Conservation (phyloP, 2,113 vertebrate species). For the Podiceps cristatus region DNA sequence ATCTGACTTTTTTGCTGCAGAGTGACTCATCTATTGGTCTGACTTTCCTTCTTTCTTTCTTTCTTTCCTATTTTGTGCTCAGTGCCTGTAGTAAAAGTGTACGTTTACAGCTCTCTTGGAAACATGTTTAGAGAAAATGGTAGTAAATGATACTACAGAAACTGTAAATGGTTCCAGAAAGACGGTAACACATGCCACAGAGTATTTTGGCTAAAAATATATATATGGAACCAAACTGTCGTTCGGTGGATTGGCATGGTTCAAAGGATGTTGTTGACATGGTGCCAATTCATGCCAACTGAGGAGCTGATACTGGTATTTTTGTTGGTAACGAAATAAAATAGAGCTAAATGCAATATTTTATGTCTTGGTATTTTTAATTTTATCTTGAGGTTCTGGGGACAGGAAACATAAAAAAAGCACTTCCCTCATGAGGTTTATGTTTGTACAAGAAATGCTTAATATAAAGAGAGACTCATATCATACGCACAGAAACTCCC, state of each 20-base stretch:
- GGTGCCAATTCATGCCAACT: neutral
- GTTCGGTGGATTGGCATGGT: neutral
- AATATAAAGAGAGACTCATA: neutral
- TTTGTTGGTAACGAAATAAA: neutral
- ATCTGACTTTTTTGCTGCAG: neutral
- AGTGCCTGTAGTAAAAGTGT: neutral
- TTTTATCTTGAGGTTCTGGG: neutral
- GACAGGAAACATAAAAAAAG: neutral
- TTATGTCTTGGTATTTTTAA: neutral
- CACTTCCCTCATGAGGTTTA: neutral
- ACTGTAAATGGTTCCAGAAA: neutral
- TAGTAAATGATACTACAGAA: neutral
- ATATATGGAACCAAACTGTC: neutral
- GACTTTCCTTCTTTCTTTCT: neutral
- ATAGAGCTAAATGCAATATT: neutral
- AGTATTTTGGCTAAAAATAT: neutral
- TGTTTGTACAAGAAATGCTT: neutral
- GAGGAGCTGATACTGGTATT: neutral
- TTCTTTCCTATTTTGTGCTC: neutral
- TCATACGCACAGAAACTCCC: neutral
- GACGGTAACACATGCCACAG: neutral
- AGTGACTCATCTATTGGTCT: neutral
- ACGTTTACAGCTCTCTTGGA: slow-evolving; percentile 2
- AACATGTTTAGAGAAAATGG: neutral
- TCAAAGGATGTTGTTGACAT: neutral